Evolutionary conservation across 2,113 vertebrate genomes (phyloP), one percentile per base, ranked within the genome.

Genomic region (Crocuta crocuta): DNA sequence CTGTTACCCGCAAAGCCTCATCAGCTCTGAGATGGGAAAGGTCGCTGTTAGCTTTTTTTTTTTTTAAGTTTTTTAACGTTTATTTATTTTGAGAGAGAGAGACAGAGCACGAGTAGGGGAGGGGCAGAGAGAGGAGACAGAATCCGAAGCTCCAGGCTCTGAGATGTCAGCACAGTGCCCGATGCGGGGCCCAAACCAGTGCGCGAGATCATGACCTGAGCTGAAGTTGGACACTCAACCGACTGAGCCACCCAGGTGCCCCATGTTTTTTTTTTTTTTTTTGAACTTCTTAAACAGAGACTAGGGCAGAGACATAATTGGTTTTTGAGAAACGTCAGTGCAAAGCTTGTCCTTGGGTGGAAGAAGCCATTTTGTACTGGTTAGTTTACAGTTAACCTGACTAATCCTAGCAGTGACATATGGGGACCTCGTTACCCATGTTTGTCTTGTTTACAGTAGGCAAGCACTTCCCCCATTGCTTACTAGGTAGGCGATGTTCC

Each of bases 21-120:
- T 50, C 50, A 50, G 50, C 50, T 50, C 50, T 50, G 83, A 98
- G 94, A 80, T 96, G 97, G 96, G 97, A 95, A 96, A 78, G 43
- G 43, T 28, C 50, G 11, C 50, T 28, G 43, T 78, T 26, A 12
- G 13, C 28, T 28, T 4, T 94, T 53, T 35, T 76, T 21, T 16
- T 94, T 53, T 35, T 76, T 21, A 11, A 63, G 3, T 39, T 39
- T 39, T 39, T 39, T 39, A 39, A 39, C 39, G 39, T 39, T 39
- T 39, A 39, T 39, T 39, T 39, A 39, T 39, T 39, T 39, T 39
- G 39, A 39, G 39, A 39, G 35, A 35, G 35, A 35, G 39, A 39
- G 39, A 39, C 39, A 39, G 39, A 39, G 39, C 39, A 39, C 39
- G 39, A 39, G 39, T 39, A 39, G 39, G 39, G 39, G 39, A 39